A percentile compares a stretch with the other conserved stretches of the same genome.
These are phyloP conservation scores for Trematomus bernacchii DNA, from an alignment of 2,797 vertebrate species.

Conservation along the genomic window DNA sequence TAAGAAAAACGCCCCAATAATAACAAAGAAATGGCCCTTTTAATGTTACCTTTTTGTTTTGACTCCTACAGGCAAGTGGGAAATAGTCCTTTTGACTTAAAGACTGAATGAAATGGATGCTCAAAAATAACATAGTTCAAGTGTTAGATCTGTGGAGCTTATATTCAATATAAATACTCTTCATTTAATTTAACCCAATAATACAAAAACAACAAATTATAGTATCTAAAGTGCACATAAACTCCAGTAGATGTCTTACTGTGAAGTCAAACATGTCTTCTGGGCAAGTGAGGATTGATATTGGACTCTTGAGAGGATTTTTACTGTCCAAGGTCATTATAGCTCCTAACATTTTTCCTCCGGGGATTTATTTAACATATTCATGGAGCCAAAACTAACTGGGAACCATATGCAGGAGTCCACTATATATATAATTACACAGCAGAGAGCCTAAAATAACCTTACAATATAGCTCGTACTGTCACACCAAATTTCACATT, in stretches of 20 bases:
- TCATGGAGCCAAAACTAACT: not conserved
- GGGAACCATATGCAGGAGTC: slow-evolving; percentile 10
- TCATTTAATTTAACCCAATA: slow-evolving; percentile 1
- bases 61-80: not conserved
- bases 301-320: slow-evolving; percentile 23
- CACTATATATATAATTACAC: slow-evolving; percentile 19
- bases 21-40: not conserved
- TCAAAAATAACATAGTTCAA: not conserved
- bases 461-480: not conserved
- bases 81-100: not conserved
- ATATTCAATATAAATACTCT: not conserved
- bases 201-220: slow-evolving; percentile 2
- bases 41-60: not conserved
- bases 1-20: not conserved
- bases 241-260: not conserved
- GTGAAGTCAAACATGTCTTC: slow-evolving; percentile 1
- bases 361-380: slow-evolving; percentile 27
- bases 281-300: slow-evolving; percentile 4
- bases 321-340: slow-evolving; percentile 39
- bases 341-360: slow-evolving; percentile 18
- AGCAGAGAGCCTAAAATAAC: slow-evolving; percentile 13
- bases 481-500: slow-evolving; percentile 16
- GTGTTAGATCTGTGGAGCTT: not conserved
- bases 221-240: slow-evolving; percentile 4
- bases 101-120: not conserved